A percentile compares a stretch with the other conserved stretches of the same genome.
These are phyloP conservation scores for Wiebesia pumilae DNA, from an alignment of 1,140 invertebrate species.

Conservation along the genomic window DNA sequence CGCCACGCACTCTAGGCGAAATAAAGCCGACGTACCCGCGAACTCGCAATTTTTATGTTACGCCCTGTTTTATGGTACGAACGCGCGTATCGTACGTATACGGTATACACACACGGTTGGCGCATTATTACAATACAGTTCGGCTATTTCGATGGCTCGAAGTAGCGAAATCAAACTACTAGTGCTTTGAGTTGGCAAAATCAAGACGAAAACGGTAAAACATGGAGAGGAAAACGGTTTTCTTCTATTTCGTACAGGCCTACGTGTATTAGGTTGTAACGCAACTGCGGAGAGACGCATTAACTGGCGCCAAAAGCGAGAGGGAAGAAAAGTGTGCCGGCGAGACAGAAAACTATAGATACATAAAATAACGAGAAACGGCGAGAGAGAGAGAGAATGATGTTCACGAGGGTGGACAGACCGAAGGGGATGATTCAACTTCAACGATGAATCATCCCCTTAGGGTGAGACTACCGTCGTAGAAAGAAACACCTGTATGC, in stretches of 20 bases:
- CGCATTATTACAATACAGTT: neutral
- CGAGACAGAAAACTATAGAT: constrained; percentile 1
- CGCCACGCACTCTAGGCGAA: neutral
- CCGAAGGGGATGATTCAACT: constrained; percentile 1
- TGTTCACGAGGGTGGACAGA: neutral
- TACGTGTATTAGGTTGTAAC: neutral
- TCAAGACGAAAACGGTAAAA: neutral
- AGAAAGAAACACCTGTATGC: constrained; percentile 30
- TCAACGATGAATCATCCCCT: constrained; percentile 41
- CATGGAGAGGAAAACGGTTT: no score
- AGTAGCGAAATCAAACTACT: no score
- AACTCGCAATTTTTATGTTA: neutral
- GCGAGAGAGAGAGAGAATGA: neutral
- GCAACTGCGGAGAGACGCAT: neutral
- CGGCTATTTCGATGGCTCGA: no score
- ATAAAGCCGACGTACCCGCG: neutral
- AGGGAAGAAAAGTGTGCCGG: constrained; percentile 4
- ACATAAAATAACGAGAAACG: neutral
- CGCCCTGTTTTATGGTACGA: neutral
- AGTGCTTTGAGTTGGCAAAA: no score
- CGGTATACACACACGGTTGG: no score
- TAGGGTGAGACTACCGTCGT: neutral
- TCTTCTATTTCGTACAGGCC: neutral
- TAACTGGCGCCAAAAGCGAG: constrained; percentile 16
- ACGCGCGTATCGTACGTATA: neutral